Conservation (phyloP, 2,888 invertebrate species). For the Ypsolopha sequella region DNA sequence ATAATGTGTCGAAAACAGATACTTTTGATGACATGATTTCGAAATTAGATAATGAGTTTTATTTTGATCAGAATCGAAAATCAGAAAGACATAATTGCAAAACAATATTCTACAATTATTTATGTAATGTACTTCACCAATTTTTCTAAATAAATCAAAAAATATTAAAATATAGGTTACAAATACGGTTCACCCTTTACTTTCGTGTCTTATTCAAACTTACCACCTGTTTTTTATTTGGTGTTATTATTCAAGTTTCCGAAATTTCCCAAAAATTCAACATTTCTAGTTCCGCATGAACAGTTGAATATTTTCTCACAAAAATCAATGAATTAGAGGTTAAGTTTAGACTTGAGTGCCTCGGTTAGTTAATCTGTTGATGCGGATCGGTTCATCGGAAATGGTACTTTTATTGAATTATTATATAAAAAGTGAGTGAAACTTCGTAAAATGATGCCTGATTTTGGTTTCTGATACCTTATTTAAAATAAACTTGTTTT, state of each 20-base stretch:
- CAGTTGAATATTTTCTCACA: neutral
- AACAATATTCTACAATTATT: neutral
- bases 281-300: neutral
- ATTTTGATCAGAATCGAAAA: neutral
- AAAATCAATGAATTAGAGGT: neutral
- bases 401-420: constrained; percentile 3
- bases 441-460: too few species aligned
- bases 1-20: constrained; percentile 13
- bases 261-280: neutral
- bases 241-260: too few species aligned
- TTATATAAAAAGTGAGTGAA: too few species aligned
- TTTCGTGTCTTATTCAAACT: too few species aligned
- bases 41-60: neutral
- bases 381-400: constrained; percentile 3
- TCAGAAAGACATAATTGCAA: neutral
- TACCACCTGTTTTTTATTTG: too few species aligned
- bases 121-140: neutral
- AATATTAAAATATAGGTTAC: neutral
- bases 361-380: constrained; percentile 3
- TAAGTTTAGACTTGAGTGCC: neutral
- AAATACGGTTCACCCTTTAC: too few species aligned
- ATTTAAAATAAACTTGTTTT: too few species aligned
- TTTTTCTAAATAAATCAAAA: neutral
- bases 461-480: too few species aligned
- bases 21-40: constrained; percentile 9